These are phyloP conservation scores for Nanorana parkeri DNA, from an alignment of 2,113 vertebrate species.

Conservation along the genomic window DNA sequence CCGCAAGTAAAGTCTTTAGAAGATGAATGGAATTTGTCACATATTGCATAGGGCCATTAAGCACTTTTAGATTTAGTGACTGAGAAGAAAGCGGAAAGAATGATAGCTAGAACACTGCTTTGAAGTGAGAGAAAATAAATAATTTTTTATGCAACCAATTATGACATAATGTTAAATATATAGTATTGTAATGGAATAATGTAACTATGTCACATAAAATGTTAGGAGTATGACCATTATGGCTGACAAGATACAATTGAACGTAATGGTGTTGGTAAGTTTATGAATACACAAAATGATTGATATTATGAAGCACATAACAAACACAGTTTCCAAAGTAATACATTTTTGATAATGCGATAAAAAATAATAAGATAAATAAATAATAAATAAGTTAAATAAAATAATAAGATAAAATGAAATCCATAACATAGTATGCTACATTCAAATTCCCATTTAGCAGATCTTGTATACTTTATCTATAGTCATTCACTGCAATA, in stretches of 20 bases:
- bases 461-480: too few relatives aligned
- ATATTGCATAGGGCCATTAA: slow-evolving; percentile 33
- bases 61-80: slow-evolving; percentile 19
- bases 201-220: not conserved
- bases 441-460: too few relatives aligned
- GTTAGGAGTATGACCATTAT: not conserved
- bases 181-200: not conserved
- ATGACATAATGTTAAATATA: slow-evolving; percentile 10
- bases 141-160: slow-evolving; percentile 52
- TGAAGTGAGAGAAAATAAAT: not conserved
- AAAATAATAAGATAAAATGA: too few relatives aligned
- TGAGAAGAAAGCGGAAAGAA: slow-evolving; percentile 9
- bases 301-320: not conserved
- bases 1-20: not conserved
- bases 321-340: not conserved
- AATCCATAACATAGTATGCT: too few relatives aligned
- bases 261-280: not conserved
- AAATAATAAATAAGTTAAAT: too few relatives aligned
- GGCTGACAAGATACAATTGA: not conserved
- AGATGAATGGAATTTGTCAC: not conserved
- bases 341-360: too few relatives aligned
- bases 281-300: not conserved
- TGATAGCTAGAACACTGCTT: not conserved
- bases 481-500: too few relatives aligned
- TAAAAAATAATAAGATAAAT: too few relatives aligned